Evolutionary conservation across 2,113 vertebrate genomes (phyloP).

Genomic region (Lontra canadensis): DNA sequence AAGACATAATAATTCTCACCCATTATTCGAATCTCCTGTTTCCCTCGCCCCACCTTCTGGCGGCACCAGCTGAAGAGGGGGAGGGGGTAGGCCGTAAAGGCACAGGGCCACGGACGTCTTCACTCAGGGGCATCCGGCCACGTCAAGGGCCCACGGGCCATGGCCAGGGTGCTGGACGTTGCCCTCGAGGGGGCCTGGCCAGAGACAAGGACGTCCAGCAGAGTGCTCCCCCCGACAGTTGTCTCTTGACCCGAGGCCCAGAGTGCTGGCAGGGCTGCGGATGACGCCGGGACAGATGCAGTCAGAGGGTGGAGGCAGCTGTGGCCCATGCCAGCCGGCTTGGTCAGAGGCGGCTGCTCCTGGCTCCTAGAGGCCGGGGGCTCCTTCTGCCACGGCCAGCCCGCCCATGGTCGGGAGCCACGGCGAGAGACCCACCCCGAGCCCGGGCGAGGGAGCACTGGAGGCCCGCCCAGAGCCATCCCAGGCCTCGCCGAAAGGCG

Average conservation of each 20-base stretch:
- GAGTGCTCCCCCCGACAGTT: not conserved
- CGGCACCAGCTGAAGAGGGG: not conserved
- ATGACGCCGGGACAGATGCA: slow-evolving; percentile 26
- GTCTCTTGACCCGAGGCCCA: not conserved
- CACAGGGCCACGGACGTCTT: not conserved
- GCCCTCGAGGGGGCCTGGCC: not conserved
- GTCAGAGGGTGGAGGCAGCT: slow-evolving; percentile 49
- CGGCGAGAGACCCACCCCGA: rapidly evolving
- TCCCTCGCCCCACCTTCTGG: slow-evolving; percentile 37
- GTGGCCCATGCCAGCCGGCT: not conserved
- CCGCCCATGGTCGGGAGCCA: not conserved
- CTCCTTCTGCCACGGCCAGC: not conserved
- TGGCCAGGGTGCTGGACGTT: rapidly evolving
- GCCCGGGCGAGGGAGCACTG: not conserved
- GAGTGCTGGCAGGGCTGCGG: not conserved
- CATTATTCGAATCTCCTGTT: slow-evolving; percentile 22
- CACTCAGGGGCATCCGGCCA: not conserved
- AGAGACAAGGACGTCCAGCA: not conserved
- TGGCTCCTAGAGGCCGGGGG: not conserved
- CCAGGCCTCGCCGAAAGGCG: slow-evolving; percentile 71
- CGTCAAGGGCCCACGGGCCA: not conserved
- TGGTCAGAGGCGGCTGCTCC: not conserved
- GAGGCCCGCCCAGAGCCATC: not conserved
- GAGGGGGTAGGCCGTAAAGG: rapidly evolving
- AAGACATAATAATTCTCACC: slow-evolving; percentile 47